Evolutionary conservation across 2,888 invertebrate species (phyloP).

Genomic region (Rotaria macrura): DNA sequence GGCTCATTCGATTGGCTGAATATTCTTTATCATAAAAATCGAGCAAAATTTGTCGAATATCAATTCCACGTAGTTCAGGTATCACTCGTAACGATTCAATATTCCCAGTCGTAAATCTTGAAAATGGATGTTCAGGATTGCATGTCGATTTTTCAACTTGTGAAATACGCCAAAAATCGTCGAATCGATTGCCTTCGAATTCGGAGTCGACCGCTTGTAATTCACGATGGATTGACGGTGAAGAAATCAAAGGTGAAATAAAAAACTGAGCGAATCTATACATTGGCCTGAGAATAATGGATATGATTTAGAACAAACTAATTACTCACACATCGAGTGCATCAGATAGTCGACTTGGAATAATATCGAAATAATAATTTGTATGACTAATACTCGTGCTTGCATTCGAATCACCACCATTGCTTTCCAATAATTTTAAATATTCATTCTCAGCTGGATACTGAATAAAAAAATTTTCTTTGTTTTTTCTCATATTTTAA

Average conservation of each 20-base stretch:
- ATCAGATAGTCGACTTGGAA: constrained; percentile 66
- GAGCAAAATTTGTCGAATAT: constrained; percentile 74
- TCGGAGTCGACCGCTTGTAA: constrained; percentile 83
- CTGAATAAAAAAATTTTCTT: constrained; percentile 42
- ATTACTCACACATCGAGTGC: constrained; percentile 69
- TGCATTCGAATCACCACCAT: constrained; percentile 85
- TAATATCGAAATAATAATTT: constrained; percentile 81
- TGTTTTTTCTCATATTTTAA: too few relatives aligned
- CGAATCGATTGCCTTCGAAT: constrained; percentile 80
- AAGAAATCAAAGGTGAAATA: constrained; percentile 78
- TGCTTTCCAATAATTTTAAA: constrained; percentile 65
- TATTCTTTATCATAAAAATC: constrained; percentile 83
- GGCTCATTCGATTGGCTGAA: constrained; percentile 83
- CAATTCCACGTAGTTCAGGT: constrained; percentile 68
- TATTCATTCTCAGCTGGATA: constrained; percentile 77
- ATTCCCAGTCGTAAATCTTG: constrained; percentile 83
- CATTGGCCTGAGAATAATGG: neutral
- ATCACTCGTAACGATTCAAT: constrained; percentile 66
- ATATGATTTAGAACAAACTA: neutral
- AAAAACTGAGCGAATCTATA: constrained; percentile 92
- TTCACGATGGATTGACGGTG: constrained; percentile 78
- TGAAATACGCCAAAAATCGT: constrained; percentile 75
- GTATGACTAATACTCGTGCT: constrained; percentile 80
- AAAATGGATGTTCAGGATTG: constrained; percentile 68
- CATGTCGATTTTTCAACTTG: constrained; percentile 77